A percentile compares a stretch with the other conserved stretches of the same genome.
phyloP scores from a whole-genome alignment of 2,797 vertebrate species.

The Eospalax fontanierii region DNA sequence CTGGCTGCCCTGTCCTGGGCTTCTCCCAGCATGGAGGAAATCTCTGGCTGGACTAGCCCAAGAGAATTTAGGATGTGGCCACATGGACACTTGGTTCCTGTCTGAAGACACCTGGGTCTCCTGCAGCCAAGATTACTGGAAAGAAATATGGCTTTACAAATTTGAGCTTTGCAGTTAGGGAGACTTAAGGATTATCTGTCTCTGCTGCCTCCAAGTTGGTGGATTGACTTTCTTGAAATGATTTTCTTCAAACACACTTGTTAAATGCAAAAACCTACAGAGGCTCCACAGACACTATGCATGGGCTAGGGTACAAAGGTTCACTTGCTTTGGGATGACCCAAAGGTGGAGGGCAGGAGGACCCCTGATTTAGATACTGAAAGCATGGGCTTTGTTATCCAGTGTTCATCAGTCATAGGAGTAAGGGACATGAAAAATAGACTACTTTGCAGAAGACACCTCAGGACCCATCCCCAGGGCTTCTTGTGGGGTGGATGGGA shows the following conservation, averaged over 20 bases:
- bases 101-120: conserved; percentile 24
- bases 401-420: background rate
- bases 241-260: conserved; percentile 55
- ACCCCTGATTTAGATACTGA: background rate
- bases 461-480: background rate
- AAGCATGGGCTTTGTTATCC: background rate
- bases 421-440: background rate
- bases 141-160: conserved; percentile 56
- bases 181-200: conserved; percentile 55
- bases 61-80: conserved; percentile 45
- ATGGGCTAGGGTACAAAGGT: background rate
- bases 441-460: background rate
- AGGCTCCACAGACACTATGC: background rate
- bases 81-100: background rate
- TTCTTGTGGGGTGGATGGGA: background rate
- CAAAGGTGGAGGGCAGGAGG: background rate
- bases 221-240: conserved; percentile 69
- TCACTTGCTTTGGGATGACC: accelerated
- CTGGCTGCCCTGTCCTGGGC: background rate
- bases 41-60: conserved; percentile 49
- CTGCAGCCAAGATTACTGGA: conserved; percentile 4
- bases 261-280: conserved; percentile 68
- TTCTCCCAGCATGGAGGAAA: conserved; percentile 14
- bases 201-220: conserved; percentile 36
- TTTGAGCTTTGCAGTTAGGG: background rate